Conservation (phyloP, 2,797 vertebrate species). For the Onychomys arenicola region DNA sequence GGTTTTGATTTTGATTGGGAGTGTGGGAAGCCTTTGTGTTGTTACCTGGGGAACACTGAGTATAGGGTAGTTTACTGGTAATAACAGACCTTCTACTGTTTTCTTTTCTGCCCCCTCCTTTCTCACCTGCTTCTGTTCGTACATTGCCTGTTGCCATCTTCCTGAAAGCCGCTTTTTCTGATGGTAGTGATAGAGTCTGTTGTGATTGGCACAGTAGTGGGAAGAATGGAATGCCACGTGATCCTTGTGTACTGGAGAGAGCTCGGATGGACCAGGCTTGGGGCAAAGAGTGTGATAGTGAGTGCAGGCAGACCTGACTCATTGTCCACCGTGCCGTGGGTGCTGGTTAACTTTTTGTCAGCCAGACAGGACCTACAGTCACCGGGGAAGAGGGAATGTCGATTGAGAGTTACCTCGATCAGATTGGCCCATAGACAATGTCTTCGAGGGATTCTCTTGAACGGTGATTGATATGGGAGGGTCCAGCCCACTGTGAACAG, state of each 20-base stretch:
- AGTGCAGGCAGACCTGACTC: no score
- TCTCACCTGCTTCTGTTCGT: neutral
- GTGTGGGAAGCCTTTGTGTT: neutral
- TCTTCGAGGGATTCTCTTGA: neutral
- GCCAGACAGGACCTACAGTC: neutral
- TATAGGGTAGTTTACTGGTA: neutral
- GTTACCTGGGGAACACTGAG: neutral
- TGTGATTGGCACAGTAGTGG: neutral
- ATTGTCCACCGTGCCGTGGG: rapidly evolving
- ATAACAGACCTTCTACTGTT: neutral
- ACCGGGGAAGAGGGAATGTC: neutral
- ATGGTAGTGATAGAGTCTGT: neutral
- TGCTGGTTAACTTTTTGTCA: neutral
- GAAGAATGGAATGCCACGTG: rapidly evolving
- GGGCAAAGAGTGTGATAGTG: neutral
- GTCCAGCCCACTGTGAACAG: neutral
- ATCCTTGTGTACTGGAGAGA: neutral
- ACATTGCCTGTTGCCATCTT: neutral
- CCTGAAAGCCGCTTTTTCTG: neutral
- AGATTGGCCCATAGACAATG: neutral
- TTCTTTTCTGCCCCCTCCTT: neutral
- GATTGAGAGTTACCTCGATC: neutral
- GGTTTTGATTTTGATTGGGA: neutral
- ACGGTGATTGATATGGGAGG: neutral
- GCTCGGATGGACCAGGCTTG: neutral